A percentile compares a stretch with the other conserved stretches of the same genome.
Evolutionary conservation across 1,140 invertebrate species (phyloP).

Genomic region (Leptinotarsa undecemlineata): DNA sequence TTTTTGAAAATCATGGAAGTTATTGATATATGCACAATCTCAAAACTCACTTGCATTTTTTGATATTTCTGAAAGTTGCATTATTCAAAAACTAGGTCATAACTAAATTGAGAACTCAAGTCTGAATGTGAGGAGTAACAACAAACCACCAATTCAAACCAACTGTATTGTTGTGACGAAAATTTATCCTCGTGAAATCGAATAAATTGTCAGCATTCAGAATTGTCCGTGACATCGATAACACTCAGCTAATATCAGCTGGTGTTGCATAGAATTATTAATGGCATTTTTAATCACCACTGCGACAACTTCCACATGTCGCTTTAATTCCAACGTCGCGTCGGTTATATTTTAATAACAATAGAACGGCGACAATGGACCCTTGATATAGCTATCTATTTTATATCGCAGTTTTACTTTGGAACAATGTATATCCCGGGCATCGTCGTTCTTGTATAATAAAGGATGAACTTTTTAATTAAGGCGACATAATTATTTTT

Average conservation of each 20-base stretch:
- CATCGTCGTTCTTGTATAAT: neutral
- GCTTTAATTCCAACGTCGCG: neutral
- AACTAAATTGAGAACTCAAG: no score
- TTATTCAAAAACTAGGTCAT: no score
- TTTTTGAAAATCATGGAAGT: no score
- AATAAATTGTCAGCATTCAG: constrained; percentile 3
- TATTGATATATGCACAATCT: no score
- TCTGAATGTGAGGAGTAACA: no score
- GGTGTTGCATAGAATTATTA: constrained; percentile 6
- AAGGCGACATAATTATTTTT: neutral
- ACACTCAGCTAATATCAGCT: neutral
- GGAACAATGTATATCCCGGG: neutral
- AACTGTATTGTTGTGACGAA: neutral
- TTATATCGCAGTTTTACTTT: neutral
- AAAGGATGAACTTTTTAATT: constrained; percentile 6
- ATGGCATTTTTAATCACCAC: constrained; percentile 1
- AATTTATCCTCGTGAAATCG: neutral
- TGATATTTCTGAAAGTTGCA: no score
- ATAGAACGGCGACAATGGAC: neutral
- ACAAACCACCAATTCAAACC: no score
- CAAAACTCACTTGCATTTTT: no score
- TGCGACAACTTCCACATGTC: constrained; percentile 7
- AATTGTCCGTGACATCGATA: constrained; percentile 8
- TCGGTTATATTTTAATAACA: constrained; percentile 4
- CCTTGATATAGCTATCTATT: constrained; percentile 5